Evolutionary conservation across 1,140 invertebrate genomes (phyloP).

Genomic region (Octopus sinensis): DNA sequence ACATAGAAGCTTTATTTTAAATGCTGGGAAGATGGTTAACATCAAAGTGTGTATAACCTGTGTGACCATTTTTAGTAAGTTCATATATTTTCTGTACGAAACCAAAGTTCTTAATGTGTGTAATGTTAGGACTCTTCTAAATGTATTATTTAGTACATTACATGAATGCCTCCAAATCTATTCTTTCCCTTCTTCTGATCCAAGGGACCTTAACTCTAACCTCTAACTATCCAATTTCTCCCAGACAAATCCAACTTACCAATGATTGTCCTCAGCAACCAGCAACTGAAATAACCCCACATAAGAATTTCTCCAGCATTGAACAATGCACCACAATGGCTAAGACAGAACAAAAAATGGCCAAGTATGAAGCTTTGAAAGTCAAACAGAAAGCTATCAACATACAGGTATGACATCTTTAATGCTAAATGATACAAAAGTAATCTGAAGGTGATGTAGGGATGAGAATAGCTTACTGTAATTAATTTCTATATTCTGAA

Average conservation of each 20-base stretch:
- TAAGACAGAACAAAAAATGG: not conserved
- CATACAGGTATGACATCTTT: not conserved
- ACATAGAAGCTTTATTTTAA: no score
- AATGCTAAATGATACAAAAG: not conserved
- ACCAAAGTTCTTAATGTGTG: no score
- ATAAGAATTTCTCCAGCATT: not conserved
- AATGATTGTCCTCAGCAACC: not conserved
- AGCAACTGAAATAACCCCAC: not conserved
- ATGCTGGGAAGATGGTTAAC: no score
- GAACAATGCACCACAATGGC: not conserved
- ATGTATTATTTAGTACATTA: not conserved
- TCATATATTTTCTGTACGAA: no score
- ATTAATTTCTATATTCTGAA: not conserved
- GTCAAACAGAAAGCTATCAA: not conserved
- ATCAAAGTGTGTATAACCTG: no score
- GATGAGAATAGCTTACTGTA: not conserved
- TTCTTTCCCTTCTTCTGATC: not conserved
- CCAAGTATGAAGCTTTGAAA: not conserved
- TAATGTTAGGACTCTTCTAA: no score
- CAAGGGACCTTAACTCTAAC: not conserved
- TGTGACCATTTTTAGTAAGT: no score
- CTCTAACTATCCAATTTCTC: not conserved
- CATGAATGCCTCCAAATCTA: not conserved
- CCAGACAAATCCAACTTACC: not conserved
- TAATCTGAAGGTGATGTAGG: not conserved